Percentiles rank a stretch among this genome's conserved stretches.
phyloP scores from a whole-genome alignment of 2,888 invertebrate genomes.

The Xanthorhoe spadicearia region DNA sequence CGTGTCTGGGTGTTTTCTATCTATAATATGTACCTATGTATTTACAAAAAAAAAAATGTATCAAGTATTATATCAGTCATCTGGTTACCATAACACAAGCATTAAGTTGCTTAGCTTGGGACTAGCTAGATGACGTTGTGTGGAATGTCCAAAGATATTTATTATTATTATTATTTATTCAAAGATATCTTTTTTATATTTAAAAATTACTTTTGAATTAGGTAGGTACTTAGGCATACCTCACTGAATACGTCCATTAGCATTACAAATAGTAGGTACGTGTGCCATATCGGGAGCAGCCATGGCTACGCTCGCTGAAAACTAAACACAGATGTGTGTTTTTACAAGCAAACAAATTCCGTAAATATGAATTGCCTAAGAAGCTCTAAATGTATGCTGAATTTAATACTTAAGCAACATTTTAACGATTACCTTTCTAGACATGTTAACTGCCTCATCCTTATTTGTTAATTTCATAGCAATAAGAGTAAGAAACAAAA shows the following conservation, averaged over 20 bases:
- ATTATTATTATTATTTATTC: too few species aligned
- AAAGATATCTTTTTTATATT: too few species aligned
- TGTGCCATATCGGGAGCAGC: slow-evolving; percentile 44
- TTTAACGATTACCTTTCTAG: slow-evolving; percentile 6
- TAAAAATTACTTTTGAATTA: too few species aligned
- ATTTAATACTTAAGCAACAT: slow-evolving; percentile 5
- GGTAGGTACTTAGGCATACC: too few species aligned
- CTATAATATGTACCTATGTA: too few species aligned
- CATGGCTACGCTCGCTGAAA: slow-evolving; percentile 42
- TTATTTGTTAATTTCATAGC: not conserved
- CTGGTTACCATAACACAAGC: too few species aligned
- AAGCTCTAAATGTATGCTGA: slow-evolving; percentile 11
- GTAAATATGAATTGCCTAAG: slow-evolving; percentile 28
- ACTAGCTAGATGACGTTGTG: too few species aligned
- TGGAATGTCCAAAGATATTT: too few species aligned
- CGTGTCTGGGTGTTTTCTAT: too few species aligned
- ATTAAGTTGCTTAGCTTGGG: too few species aligned
- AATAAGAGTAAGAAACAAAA: not conserved
- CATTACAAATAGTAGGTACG: slow-evolving; percentile 44
- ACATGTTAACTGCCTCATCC: slow-evolving; percentile 1
- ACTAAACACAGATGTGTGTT: slow-evolving; percentile 44
- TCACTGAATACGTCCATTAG: slow-evolving; percentile 34
- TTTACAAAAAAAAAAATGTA: too few species aligned
- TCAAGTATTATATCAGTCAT: too few species aligned
- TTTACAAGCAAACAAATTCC: slow-evolving; percentile 30